These are phyloP conservation scores for Nasonia vitripennis DNA, from an alignment of 1,140 invertebrate genomes.

Conservation along the genomic window DNA sequence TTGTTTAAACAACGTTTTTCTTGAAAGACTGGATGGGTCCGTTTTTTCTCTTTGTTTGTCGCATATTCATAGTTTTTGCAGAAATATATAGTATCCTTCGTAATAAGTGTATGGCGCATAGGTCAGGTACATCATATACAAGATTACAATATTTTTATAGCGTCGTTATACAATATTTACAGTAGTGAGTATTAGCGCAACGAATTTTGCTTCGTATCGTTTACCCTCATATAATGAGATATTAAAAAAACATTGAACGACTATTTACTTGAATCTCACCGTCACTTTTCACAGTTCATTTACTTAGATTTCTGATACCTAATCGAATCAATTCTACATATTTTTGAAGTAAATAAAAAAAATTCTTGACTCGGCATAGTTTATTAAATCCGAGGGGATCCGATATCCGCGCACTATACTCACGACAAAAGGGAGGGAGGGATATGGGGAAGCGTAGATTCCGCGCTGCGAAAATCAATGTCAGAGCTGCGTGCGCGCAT, in stretches of 20 bases:
- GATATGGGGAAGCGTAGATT: not conserved
- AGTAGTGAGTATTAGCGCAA: not conserved
- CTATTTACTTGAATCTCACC: too few relatives aligned
- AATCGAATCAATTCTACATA: too few relatives aligned
- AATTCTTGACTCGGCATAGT: not conserved
- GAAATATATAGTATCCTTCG: not conserved
- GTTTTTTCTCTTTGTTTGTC: slow-evolving; percentile 22
- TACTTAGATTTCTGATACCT: too few relatives aligned
- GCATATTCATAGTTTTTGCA: slow-evolving; percentile 12
- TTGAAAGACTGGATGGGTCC: slow-evolving; percentile 48
- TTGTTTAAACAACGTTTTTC: slow-evolving; percentile 1
- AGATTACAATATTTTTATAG: not conserved
- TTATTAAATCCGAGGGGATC: not conserved
- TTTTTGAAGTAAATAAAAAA: not conserved
- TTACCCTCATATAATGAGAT: too few relatives aligned
- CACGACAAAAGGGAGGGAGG: not conserved
- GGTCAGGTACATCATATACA: slow-evolving; percentile 34
- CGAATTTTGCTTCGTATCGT: too few relatives aligned
- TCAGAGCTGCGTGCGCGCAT: slow-evolving; percentile 14
- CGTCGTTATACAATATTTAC: slow-evolving; percentile 6
- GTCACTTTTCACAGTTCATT: too few relatives aligned
- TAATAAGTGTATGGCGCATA: slow-evolving; percentile 37
- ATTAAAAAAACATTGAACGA: too few relatives aligned
- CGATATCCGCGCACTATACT: not conserved
- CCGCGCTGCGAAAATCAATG: slow-evolving; percentile 17